Percentiles rank a stretch among this genome's conserved stretches.
These are phyloP conservation scores for Falco concolor DNA, from an alignment of 2,797 vertebrate genomes.

Conservation along the genomic window DNA sequence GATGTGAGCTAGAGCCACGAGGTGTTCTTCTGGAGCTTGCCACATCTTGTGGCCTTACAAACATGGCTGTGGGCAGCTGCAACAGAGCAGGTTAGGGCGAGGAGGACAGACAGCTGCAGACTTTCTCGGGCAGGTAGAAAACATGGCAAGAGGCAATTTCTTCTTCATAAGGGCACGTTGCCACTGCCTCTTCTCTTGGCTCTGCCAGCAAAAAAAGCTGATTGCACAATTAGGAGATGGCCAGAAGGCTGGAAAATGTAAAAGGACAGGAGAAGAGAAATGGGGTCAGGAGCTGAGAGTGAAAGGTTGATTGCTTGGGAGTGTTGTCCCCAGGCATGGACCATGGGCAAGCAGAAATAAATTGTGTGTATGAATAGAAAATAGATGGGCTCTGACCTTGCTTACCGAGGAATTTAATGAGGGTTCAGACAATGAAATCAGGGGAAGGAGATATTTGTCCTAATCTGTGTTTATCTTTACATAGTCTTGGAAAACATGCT, in stretches of 20 bases:
- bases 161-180: neutral
- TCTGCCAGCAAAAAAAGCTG: neutral
- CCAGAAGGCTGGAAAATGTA: neutral
- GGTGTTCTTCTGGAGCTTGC: neutral
- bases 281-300: neutral
- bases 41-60: fast-evolving
- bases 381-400: neutral
- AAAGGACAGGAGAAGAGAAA: neutral
- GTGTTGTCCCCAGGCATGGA: neutral
- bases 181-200: neutral
- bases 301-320: neutral
- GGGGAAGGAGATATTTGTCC: neutral
- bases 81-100: fast-evolving
- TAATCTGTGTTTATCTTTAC: neutral
- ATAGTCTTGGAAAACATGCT: neutral
- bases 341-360: neutral
- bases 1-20: neutral
- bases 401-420: neutral
- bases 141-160: neutral
- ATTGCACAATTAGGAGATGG: neutral
- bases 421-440: neutral
- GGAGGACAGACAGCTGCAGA: neutral
- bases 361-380: neutral
- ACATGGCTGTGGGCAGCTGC: neutral
- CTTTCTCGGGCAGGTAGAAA: neutral